phyloP scores from a whole-genome alignment of 1,140 invertebrate genomes.

The Papilio polyxenes region DNA sequence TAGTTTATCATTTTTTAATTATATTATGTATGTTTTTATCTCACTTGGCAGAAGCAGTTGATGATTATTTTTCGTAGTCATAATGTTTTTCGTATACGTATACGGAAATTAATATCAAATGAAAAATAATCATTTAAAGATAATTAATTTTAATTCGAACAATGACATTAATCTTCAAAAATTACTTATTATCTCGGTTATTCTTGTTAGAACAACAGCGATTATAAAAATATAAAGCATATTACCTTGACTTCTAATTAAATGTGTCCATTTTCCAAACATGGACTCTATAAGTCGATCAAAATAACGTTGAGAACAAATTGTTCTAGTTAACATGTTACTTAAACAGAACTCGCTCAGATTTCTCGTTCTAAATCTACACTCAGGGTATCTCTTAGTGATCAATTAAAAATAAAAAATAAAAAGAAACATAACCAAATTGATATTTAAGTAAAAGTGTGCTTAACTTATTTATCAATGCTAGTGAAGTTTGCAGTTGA shows the following conservation, averaged over 20 bases:
- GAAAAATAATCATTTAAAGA: neutral
- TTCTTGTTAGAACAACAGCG: neutral
- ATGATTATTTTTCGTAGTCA: neutral
- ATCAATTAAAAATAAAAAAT: too few relatives aligned
- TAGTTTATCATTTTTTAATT: neutral
- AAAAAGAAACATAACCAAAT: neutral
- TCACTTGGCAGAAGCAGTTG: neutral
- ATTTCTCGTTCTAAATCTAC: neutral
- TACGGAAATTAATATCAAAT: neutral
- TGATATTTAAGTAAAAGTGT: neutral
- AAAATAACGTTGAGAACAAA: too few relatives aligned
- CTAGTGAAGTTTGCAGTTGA: constrained; percentile 49
- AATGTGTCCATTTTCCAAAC: too few relatives aligned
- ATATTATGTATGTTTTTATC: neutral
- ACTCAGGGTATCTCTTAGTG: neutral
- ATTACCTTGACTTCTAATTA: too few relatives aligned
- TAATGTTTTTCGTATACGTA: too few relatives aligned
- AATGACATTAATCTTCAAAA: neutral
- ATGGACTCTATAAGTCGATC: too few relatives aligned
- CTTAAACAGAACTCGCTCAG: too few relatives aligned
- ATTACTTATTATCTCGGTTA: neutral
- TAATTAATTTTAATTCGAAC: neutral
- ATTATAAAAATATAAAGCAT: neutral
- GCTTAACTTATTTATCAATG: constrained; percentile 39
- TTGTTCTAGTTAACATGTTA: too few relatives aligned